A percentile compares a stretch with the other conserved stretches of the same genome.
Evolutionary conservation across 2,888 invertebrate species (phyloP).

Genomic region (Trachelus stipa): DNA sequence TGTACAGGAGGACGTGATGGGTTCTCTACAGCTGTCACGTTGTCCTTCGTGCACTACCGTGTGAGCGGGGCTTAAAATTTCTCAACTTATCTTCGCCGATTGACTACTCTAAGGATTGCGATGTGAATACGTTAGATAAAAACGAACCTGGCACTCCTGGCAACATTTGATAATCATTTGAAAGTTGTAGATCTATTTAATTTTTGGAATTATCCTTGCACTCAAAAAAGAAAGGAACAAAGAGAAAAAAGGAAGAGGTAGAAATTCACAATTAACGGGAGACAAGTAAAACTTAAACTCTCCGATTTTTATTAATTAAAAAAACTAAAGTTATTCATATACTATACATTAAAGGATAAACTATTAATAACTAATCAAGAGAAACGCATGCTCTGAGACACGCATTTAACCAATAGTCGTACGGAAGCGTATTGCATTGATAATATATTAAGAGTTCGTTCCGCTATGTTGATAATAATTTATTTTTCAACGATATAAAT

Average conservation of each 20-base stretch:
- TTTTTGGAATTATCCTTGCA: slow-evolving; percentile 11
- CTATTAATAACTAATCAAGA: slow-evolving; percentile 13
- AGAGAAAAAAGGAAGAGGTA: slow-evolving; percentile 6
- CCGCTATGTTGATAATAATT: slow-evolving; percentile 36
- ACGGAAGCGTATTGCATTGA: slow-evolving; percentile 27
- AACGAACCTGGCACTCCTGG: slow-evolving; percentile 15
- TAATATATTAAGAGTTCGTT: slow-evolving; percentile 31
- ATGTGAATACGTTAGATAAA: background rate
- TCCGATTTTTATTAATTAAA: slow-evolving; percentile 22
- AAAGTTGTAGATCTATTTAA: slow-evolving; percentile 38
- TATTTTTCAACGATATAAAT: slow-evolving; percentile 42
- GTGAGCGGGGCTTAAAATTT: slow-evolving; percentile 14
- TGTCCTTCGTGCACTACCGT: slow-evolving; percentile 9
- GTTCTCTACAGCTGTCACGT: background rate
- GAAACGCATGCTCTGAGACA: slow-evolving; percentile 27
- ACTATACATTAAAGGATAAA: slow-evolving; percentile 26
- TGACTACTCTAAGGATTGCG: slow-evolving; percentile 20
- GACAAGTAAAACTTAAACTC: slow-evolving; percentile 20
- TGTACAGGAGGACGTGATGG: background rate
- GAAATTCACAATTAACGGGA: background rate
- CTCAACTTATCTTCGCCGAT: slow-evolving; percentile 21
- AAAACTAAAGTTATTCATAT: slow-evolving; percentile 27
- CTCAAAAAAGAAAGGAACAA: background rate
- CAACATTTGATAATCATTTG: slow-evolving; percentile 49
- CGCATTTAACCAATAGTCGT: slow-evolving; percentile 31